Conservation (phyloP, 2,797 vertebrate species). For the Sparus aurata region DNA sequence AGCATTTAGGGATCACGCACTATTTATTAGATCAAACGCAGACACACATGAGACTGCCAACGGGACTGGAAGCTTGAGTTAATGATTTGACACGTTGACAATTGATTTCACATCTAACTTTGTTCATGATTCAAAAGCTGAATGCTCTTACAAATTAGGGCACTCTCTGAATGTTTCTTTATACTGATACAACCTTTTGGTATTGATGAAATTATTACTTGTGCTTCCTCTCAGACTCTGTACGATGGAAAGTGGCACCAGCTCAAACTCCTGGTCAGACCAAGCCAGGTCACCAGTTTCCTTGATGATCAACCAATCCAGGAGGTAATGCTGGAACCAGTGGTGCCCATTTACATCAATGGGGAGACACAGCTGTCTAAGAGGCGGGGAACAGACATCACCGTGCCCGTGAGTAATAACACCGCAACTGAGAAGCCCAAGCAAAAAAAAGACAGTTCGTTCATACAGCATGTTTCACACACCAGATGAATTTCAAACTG, state of each 20-base stretch:
- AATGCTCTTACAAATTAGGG: slow-evolving; percentile 1
- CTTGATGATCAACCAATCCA: slow-evolving; percentile 82
- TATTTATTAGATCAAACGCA: slow-evolving; percentile 33
- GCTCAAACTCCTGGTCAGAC: slow-evolving; percentile 85
- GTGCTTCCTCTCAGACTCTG: slow-evolving; percentile 73
- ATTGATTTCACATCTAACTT: slow-evolving; percentile 24
- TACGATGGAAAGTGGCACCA: slow-evolving; percentile 89
- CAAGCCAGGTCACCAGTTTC: slow-evolving; percentile 73
- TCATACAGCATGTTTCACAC: no score
- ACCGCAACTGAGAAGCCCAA: not conserved
- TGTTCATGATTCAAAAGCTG: not conserved
- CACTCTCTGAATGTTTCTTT: not conserved
- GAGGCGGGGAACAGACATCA: slow-evolving; percentile 70
- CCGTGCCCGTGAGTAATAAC: slow-evolving; percentile 81
- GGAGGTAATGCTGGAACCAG: slow-evolving; percentile 71
- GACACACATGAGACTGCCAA: not conserved
- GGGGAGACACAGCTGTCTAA: slow-evolving; percentile 88
- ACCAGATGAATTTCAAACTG: no score
- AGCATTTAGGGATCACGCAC: slow-evolving; percentile 29
- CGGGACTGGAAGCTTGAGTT: slow-evolving; percentile 12
- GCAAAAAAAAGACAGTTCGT: not conserved
- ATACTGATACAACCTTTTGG: not conserved
- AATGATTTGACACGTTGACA: slow-evolving; percentile 46
- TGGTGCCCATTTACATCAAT: slow-evolving; percentile 87
- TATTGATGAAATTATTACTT: not conserved